Evolutionary conservation across 1,140 invertebrate genomes (phyloP).

Genomic region (Spodoptera frugiperda): DNA sequence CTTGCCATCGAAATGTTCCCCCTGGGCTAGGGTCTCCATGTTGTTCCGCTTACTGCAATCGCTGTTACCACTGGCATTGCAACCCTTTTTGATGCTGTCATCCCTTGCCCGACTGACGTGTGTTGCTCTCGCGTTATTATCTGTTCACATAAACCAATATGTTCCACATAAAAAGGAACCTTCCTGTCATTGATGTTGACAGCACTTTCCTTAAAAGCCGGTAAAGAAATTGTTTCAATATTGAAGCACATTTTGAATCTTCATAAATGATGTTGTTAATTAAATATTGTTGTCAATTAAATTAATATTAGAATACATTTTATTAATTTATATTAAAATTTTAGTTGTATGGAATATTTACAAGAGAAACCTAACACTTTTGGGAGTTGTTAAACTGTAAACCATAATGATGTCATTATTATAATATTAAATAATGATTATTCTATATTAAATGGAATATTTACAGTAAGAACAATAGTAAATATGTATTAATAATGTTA

Average conservation of each 20-base stretch:
- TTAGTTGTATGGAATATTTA: too few species aligned
- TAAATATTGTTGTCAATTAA: too few species aligned
- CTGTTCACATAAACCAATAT: conserved; percentile 55
- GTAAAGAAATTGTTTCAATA: background rate
- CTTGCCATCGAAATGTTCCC: conserved; percentile 78
- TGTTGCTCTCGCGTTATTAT: conserved; percentile 73
- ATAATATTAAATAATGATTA: too few species aligned
- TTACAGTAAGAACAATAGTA: too few species aligned
- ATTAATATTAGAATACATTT: too few species aligned
- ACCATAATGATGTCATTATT: too few species aligned
- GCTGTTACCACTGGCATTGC: conserved; percentile 75
- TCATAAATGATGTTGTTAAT: too few species aligned
- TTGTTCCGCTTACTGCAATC: conserved; percentile 72
- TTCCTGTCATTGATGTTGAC: background rate
- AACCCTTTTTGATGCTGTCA: conserved; percentile 81
- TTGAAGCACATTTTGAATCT: background rate
- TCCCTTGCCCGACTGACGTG: conserved; percentile 78
- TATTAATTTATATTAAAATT: too few species aligned
- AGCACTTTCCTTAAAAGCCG: background rate
- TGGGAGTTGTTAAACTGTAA: too few species aligned
- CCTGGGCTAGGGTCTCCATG: conserved; percentile 83
- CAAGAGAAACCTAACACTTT: too few species aligned
- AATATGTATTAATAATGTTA: too few species aligned
- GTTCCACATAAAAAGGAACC: conserved; percentile 45
- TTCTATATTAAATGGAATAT: too few species aligned